Conservation (phyloP, 2,113 vertebrate genomes). For the Pardalotus punctatus region DNA sequence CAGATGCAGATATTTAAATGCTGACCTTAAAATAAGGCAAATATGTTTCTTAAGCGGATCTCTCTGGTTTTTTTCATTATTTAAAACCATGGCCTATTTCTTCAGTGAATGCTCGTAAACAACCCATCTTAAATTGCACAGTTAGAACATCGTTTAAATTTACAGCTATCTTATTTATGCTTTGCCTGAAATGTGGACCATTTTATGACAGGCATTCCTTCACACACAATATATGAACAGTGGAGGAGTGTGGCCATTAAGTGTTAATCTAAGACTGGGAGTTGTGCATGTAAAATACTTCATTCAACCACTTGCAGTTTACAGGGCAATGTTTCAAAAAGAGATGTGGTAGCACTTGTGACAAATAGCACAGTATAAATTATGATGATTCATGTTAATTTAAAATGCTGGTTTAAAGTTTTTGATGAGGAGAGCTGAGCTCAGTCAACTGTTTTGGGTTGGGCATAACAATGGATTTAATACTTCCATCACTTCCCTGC, state of each 20-base stretch:
- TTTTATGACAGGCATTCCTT: neutral
- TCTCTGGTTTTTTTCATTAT: neutral
- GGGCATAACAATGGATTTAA: neutral
- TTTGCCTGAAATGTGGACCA: neutral
- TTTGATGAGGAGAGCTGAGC: neutral
- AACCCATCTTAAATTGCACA: neutral
- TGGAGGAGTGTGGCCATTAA: neutral
- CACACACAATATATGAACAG: neutral
- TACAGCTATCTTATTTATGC: neutral
- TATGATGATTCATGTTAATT: neutral
- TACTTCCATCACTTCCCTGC: neutral
- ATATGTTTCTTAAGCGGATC: slow-evolving; percentile 2
- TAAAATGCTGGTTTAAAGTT: neutral
- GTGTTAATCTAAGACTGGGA: neutral
- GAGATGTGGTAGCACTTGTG: neutral
- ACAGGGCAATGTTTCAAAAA: neutral
- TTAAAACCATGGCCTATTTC: neutral
- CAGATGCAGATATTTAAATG: slow-evolving; percentile 20
- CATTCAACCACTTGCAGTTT: neutral
- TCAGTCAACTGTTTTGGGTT: neutral
- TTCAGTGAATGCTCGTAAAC: neutral
- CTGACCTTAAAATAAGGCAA: slow-evolving; percentile 14
- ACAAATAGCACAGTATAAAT: neutral
- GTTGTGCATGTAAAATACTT: neutral
- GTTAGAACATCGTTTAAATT: neutral